Evolutionary conservation across 2,113 vertebrate genomes (phyloP).

Genomic region (Grantiella picta): DNA sequence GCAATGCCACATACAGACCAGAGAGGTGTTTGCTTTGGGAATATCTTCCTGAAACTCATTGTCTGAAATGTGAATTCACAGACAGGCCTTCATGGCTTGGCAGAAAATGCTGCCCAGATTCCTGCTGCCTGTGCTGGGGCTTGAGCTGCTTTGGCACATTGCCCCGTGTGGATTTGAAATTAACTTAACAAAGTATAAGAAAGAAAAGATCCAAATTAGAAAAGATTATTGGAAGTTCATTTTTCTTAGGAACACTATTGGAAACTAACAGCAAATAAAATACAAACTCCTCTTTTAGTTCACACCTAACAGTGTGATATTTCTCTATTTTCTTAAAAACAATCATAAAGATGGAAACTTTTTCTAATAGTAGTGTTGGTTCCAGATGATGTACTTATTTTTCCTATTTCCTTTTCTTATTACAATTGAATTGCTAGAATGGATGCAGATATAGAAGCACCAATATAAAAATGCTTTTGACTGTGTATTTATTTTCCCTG

Average conservation of each 20-base stretch:
- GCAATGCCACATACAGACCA: neutral
- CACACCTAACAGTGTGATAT: neutral
- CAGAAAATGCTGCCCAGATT: neutral
- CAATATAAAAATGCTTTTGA: neutral
- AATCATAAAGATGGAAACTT: neutral
- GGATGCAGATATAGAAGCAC: neutral
- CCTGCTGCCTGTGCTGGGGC: rapidly evolving
- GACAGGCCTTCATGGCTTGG: neutral
- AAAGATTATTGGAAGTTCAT: neutral
- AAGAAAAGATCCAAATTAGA: neutral
- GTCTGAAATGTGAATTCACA: neutral
- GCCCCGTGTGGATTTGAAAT: neutral
- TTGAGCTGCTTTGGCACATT: neutral
- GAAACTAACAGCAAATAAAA: neutral
- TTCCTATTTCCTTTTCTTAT: neutral
- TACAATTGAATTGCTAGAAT: neutral
- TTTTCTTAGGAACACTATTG: neutral
- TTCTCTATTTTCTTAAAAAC: neutral
- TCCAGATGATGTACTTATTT: neutral
- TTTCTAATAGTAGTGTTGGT: neutral
- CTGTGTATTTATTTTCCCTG: neutral
- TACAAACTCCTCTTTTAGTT: neutral
- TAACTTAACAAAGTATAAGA: neutral
- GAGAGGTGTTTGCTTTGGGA: neutral
- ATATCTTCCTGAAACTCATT: neutral